These are phyloP conservation scores for Sycobia sp. DNA, from an alignment of 1,140 invertebrate genomes.

Conservation along the genomic window DNA sequence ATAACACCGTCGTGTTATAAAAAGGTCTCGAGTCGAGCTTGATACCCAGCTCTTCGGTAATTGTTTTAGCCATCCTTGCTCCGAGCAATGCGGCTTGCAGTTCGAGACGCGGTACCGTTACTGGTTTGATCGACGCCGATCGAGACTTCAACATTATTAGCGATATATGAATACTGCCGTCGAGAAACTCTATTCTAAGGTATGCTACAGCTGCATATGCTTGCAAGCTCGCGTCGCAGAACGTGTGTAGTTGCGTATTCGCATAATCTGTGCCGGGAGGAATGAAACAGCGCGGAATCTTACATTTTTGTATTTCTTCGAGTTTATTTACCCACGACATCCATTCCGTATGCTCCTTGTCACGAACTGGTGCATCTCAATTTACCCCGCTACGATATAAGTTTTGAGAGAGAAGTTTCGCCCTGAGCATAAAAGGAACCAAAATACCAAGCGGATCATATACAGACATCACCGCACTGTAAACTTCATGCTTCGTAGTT, in stretches of 20 bases:
- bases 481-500: slow-evolving; percentile 42
- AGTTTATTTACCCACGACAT: neutral
- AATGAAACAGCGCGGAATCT: neutral
- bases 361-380: slow-evolving; percentile 12
- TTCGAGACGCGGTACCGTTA: slow-evolving; percentile 46
- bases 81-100: too few relatives aligned
- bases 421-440: slow-evolving; percentile 44
- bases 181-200: neutral
- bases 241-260: neutral
- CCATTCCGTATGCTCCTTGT: neutral
- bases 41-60: slow-evolving; percentile 37
- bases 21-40: slow-evolving; percentile 9
- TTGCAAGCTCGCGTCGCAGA: neutral
- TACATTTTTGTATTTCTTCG: neutral
- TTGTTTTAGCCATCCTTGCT: slow-evolving; percentile 38
- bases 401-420: slow-evolving; percentile 51
- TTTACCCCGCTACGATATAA: slow-evolving; percentile 36
- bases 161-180: neutral
- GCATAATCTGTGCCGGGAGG: too few relatives aligned
- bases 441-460: slow-evolving; percentile 53
- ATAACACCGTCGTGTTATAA: slow-evolving; percentile 47
- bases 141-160: neutral
- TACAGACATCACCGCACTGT: slow-evolving; percentile 41
- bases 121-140: neutral
- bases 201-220: neutral